These are phyloP conservation scores for Syngnathus scovelli DNA, from an alignment of 2,113 vertebrate genomes.

Conservation along the genomic window DNA sequence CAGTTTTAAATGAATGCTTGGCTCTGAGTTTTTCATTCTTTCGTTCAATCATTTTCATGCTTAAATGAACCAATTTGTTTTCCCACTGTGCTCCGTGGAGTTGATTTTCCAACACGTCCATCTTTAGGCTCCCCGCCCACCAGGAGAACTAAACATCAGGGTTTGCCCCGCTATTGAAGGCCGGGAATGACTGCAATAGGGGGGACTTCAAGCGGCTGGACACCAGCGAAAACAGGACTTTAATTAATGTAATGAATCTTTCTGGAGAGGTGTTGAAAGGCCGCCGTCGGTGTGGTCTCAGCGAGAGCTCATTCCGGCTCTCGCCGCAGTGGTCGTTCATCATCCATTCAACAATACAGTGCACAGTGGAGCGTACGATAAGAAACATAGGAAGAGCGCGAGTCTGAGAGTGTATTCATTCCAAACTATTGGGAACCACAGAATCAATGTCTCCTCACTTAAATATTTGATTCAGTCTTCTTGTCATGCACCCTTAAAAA, in stretches of 20 bases:
- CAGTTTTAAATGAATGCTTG: slow-evolving; percentile 73
- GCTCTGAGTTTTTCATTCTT: slow-evolving; percentile 61
- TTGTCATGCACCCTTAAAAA: neutral
- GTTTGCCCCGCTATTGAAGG: slow-evolving; percentile 27
- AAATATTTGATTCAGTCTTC: neutral
- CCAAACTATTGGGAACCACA: slow-evolving; percentile 10
- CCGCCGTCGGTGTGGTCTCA: slow-evolving; percentile 55
- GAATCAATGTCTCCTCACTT: slow-evolving; percentile 2
- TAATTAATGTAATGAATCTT: slow-evolving; percentile 74
- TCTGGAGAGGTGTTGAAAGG: slow-evolving; percentile 61
- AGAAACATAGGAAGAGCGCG: slow-evolving; percentile 32
- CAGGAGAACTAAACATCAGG: slow-evolving; percentile 18
- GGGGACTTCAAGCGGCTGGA: slow-evolving; percentile 43
- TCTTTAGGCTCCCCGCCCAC: slow-evolving; percentile 48
- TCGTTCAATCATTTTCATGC: slow-evolving; percentile 74
- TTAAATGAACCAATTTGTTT: slow-evolving; percentile 76
- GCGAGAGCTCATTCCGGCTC: slow-evolving; percentile 54
- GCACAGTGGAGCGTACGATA: slow-evolving; percentile 46
- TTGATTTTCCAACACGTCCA: slow-evolving; percentile 74
- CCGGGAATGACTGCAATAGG: slow-evolving; percentile 31
- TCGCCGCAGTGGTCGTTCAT: slow-evolving; percentile 49
- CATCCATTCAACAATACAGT: slow-evolving; percentile 57
- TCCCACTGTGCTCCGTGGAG: slow-evolving; percentile 61
- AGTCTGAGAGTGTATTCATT: slow-evolving; percentile 15
- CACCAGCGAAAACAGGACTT: slow-evolving; percentile 53